Conservation (phyloP, 2,113 vertebrate genomes). For the Canis aureus region DNA sequence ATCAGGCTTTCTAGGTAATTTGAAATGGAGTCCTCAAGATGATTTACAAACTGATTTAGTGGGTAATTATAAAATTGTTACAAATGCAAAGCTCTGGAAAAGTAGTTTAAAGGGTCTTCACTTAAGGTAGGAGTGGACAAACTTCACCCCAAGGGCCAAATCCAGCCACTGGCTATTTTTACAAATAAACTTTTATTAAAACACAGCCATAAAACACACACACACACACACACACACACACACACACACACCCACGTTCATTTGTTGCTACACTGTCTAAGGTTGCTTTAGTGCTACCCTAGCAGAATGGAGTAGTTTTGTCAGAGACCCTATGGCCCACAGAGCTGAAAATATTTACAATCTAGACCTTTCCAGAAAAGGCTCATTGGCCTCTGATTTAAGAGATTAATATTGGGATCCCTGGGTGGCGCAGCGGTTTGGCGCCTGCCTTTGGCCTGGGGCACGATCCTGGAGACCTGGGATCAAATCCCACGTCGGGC, state of each 20-base stretch:
- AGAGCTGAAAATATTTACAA: background rate
- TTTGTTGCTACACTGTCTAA: background rate
- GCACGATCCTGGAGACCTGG: no score
- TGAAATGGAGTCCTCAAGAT: background rate
- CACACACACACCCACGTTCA: background rate
- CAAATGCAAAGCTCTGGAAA: slow-evolving; percentile 12
- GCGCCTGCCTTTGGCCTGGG: no score
- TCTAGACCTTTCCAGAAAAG: slow-evolving; percentile 3
- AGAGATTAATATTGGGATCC: background rate
- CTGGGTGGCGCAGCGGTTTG: no score
- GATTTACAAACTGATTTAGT: background rate
- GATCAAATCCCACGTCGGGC: no score
- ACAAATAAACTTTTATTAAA: slow-evolving; percentile 43
- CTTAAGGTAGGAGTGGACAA: background rate
- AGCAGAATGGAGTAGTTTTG: background rate
- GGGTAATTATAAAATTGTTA: background rate
- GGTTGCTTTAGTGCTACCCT: background rate
- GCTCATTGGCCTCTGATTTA: background rate
- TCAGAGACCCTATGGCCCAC: background rate
- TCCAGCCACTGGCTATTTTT: slow-evolving; percentile 25
- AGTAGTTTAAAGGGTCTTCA: slow-evolving; percentile 23
- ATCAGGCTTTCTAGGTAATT: slow-evolving; percentile 15
- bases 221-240: no score
- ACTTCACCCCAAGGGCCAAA: background rate
- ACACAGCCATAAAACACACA: background rate